phyloP scores from a whole-genome alignment of 2,797 vertebrate genomes.

The Acanthopagrus latus region DNA sequence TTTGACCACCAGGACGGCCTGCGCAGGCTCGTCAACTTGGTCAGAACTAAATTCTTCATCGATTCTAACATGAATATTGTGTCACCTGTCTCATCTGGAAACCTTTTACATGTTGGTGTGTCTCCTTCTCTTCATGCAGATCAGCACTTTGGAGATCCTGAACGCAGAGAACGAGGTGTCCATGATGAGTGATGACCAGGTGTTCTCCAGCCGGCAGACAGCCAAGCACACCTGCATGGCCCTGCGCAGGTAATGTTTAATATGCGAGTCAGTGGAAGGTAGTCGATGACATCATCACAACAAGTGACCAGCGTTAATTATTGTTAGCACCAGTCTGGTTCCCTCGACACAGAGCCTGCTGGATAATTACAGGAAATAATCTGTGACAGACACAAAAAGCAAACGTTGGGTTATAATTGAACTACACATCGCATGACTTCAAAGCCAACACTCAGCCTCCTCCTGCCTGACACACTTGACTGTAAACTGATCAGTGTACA shows the following conservation, averaged over 20 bases:
- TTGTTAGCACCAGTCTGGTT: too few relatives aligned
- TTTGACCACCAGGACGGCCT: slow-evolving; percentile 96
- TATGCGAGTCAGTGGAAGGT: too few relatives aligned
- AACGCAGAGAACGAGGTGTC: slow-evolving; percentile 91
- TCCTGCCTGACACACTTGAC: too few relatives aligned
- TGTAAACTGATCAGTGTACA: too few relatives aligned
- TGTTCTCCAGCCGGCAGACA: slow-evolving; percentile 95
- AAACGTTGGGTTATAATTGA: too few relatives aligned
- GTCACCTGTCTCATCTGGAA: background rate
- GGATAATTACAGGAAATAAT: too few relatives aligned
- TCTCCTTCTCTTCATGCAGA: slow-evolving; percentile 75
- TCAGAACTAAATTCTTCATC: slow-evolving; percentile 1
- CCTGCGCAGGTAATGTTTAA: slow-evolving; percentile 84
- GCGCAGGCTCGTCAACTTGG: slow-evolving; percentile 94
- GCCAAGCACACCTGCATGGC: slow-evolving; percentile 98
- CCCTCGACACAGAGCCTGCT: too few relatives aligned
- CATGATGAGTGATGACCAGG: slow-evolving; percentile 93
- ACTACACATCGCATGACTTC: too few relatives aligned
- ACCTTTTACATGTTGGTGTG: background rate
- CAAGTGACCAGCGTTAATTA: too few relatives aligned
- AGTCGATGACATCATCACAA: too few relatives aligned
- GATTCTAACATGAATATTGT: background rate
- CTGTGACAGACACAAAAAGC: too few relatives aligned
- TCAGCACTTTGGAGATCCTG: slow-evolving; percentile 96
- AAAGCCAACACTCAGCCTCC: too few relatives aligned